Percentiles rank a stretch among this genome's conserved stretches.
phyloP scores from a whole-genome alignment of 2,797 vertebrate genomes.

The Anguilla obscura region DNA sequence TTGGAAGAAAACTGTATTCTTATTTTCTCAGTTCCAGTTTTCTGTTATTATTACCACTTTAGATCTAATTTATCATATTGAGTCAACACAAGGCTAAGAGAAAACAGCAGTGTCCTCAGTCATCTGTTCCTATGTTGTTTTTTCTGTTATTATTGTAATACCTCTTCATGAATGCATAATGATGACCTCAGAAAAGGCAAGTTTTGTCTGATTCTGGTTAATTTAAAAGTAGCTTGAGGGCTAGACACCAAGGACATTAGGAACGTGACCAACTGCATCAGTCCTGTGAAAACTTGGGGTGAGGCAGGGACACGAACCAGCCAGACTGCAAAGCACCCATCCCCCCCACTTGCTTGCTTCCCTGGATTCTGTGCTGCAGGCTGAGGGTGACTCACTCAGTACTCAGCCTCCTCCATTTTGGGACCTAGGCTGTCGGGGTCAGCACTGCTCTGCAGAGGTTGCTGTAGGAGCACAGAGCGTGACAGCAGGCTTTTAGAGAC shows the following conservation, averaged over 20 bases:
- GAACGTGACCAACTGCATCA: background rate
- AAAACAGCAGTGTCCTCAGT: background rate
- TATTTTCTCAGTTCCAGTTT: background rate
- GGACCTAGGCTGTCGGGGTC: slow-evolving; percentile 1
- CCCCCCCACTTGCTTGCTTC: background rate
- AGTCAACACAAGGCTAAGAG: background rate
- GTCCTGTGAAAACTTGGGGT: background rate
- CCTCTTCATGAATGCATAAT: background rate
- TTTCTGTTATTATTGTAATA: background rate
- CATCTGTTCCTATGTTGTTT: background rate
- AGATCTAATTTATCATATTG: background rate
- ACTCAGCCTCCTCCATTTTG: background rate
- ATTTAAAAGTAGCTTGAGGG: background rate
- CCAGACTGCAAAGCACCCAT: background rate
- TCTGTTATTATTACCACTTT: background rate
- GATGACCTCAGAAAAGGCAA: background rate
- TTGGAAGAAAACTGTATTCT: background rate
- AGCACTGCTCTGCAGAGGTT: background rate
- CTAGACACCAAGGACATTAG: background rate
- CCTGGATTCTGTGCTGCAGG: background rate
- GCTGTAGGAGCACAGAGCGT: background rate
- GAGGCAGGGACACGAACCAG: slow-evolving; percentile 5
- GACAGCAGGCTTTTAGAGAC: slow-evolving; percentile 22
- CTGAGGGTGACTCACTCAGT: background rate
- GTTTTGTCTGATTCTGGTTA: background rate